phyloP scores from a whole-genome alignment of 2,888 invertebrate species.

The Coremacera marginata region DNA sequence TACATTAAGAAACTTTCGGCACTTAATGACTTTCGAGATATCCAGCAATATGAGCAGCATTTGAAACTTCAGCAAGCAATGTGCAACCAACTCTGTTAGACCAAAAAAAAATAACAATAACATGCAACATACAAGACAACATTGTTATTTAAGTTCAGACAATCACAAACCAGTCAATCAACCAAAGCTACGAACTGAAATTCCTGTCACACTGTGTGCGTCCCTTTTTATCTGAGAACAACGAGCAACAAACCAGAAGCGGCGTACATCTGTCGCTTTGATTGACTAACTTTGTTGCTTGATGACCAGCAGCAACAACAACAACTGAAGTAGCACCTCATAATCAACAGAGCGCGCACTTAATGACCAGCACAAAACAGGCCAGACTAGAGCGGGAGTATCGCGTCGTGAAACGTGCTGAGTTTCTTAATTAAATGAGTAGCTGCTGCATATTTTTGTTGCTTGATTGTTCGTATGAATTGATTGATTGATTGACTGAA shows the following conservation, averaged over 20 bases:
- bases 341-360: not conserved
- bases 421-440: constrained; percentile 11
- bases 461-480: not conserved
- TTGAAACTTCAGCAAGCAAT: too few species aligned
- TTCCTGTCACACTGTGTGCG: not conserved
- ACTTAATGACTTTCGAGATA: too few species aligned
- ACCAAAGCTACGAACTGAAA: too few species aligned
- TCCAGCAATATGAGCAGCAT: too few species aligned
- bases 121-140: too few species aligned
- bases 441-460: not conserved
- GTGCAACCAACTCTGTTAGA: too few species aligned
- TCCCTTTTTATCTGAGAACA: not conserved
- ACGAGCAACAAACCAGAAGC: too few species aligned
- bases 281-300: not conserved
- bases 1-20: too few species aligned
- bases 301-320: not conserved
- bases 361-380: not conserved
- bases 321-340: not conserved
- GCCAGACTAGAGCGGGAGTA: not conserved
- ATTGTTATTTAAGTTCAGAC: too few species aligned
- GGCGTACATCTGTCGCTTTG: not conserved
- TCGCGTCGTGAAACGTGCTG: constrained; percentile 19
- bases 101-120: too few species aligned
- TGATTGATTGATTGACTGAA: constrained; percentile 2
- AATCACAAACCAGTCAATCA: too few species aligned